Base-by-base conservation (phyloP, 1,140 invertebrate species). In the Limonius californicus region DNA sequence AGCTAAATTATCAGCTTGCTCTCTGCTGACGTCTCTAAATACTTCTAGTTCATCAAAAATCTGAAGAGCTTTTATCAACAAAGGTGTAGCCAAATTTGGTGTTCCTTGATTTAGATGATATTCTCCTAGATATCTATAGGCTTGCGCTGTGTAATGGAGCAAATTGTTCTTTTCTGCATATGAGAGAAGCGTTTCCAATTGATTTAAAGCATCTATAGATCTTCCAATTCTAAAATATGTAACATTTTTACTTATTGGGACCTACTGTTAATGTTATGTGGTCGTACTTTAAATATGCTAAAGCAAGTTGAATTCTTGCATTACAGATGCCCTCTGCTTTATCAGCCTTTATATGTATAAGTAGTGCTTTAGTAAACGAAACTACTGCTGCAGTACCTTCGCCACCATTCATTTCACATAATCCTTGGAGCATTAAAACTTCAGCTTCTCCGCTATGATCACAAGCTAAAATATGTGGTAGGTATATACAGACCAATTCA, bases 371-470 rank as follows among this genome's bases (percentile, higher is more conserved):
- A 12, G 76, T 69, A 57, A 82, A 80, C 1, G 78, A 77, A 45
- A 76, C 76, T 27, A 78, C 73, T 0, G 80, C 80, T 23, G 77
- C 76, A 54, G 78, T 78, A 39, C 78, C 68, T 61, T 77, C 76
- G 18, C 76, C 75, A 72, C 77, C 76, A 16, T 73, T 62, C 20
- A 82, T 57, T 59, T 83, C 78, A 62, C 79, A 80, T 19, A 78
- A 72, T 0, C 80, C 81, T 42, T 80, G 80, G 61, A 82, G 72
- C 20, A 80, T 72, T 18, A 81, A 76, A 11, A 79, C 78, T 64
- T 78, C 77, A 0, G 79, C 79, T 66, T 73, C 76, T 59, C 78
- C 79, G 0, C 69, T 61, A 8, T 73, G 69, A 59, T 79, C 74
- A 21, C 70, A 70, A 42, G 79, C 79, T 81, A 39, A 39, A 12